Evolutionary conservation across 2,113 vertebrate genomes (phyloP).

Genomic region (Dipodomys stephensi): DNA sequence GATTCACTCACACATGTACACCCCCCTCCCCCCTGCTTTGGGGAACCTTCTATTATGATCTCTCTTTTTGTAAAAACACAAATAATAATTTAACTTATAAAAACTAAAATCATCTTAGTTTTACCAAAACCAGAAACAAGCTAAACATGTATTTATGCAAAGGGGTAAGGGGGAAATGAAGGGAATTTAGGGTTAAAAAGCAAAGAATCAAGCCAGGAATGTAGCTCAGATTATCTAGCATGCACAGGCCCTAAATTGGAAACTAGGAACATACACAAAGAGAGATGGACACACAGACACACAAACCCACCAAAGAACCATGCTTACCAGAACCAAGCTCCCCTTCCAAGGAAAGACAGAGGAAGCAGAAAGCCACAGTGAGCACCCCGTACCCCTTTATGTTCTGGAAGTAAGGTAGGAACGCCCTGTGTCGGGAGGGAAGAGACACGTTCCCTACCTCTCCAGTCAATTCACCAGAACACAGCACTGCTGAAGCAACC

Average conservation of each 20-base stretch:
- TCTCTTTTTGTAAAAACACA: constrained; percentile 14
- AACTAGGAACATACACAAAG: background rate
- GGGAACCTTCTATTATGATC: background rate
- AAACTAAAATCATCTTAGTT: constrained; percentile 38
- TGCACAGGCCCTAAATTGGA: too few relatives aligned
- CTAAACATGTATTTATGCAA: background rate
- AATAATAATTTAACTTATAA: background rate
- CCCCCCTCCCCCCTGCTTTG: background rate
- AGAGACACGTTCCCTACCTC: background rate
- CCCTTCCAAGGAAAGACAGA: background rate
- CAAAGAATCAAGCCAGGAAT: background rate
- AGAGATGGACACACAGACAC: too few relatives aligned
- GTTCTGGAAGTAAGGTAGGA: background rate
- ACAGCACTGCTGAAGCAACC: background rate
- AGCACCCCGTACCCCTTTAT: background rate
- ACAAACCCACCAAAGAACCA: background rate
- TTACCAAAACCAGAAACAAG: constrained; percentile 28
- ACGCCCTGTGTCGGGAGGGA: background rate
- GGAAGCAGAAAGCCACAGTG: background rate
- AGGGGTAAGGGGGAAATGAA: background rate
- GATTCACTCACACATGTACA: background rate
- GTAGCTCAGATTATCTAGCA: background rate
- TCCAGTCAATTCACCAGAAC: background rate
- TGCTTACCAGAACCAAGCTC: background rate
- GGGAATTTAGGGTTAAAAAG: background rate